Evolutionary conservation across 2,797 vertebrate genomes (phyloP).

Genomic region (Acrossocheilus wenchowensis): DNA sequence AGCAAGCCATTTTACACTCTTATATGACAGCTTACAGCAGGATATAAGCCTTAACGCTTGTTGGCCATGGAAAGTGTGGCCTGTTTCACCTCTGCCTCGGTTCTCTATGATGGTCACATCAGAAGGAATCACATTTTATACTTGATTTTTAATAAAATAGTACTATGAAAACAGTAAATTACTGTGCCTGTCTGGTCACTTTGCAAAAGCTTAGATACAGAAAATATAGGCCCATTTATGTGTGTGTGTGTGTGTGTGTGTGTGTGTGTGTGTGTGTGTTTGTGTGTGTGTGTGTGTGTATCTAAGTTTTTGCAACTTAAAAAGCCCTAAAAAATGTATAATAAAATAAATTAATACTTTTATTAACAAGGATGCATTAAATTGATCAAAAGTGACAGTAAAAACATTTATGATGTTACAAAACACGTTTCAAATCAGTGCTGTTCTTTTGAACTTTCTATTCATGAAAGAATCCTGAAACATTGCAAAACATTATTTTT

Average conservation of each 20-base stretch:
- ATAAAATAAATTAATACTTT: neutral
- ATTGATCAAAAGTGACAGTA: neutral
- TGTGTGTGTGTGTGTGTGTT: too few relatives aligned
- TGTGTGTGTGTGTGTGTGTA: too few relatives aligned
- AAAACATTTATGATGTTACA: neutral
- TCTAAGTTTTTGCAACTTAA: too few relatives aligned
- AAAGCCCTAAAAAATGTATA: neutral
- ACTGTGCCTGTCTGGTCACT: neutral
- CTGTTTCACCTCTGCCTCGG: constrained; percentile 35
- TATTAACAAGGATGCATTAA: neutral
- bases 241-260: too few relatives aligned
- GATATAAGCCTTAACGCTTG: constrained; percentile 80
- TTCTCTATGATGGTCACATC: neutral
- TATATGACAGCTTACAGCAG: constrained; percentile 82
- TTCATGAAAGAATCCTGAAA: neutral
- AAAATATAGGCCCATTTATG: neutral
- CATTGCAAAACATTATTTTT: neutral
- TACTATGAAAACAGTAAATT: neutral
- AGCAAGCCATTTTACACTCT: constrained; percentile 87
- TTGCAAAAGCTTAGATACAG: neutral
- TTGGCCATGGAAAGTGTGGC: constrained; percentile 68
- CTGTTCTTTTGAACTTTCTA: neutral
- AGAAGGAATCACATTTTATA: neutral
- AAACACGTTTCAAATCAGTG: neutral
- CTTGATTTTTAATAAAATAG: neutral